phyloP scores from a whole-genome alignment of 2,888 invertebrate species.

The Eristalis pertinax region DNA sequence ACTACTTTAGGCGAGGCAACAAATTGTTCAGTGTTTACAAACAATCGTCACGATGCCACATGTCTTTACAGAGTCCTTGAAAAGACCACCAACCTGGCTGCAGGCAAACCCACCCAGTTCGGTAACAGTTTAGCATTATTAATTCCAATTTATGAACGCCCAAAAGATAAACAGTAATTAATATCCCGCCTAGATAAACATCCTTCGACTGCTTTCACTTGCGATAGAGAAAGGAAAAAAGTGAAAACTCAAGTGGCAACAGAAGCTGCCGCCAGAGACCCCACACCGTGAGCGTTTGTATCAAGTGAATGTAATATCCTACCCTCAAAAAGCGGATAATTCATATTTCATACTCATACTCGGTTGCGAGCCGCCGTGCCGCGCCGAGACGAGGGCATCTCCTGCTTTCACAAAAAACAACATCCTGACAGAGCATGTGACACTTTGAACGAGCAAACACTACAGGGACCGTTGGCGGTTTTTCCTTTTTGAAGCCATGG shows the following conservation, averaged over 20 bases:
- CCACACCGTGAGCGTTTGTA: slow-evolving; percentile 38
- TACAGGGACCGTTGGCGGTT: slow-evolving; percentile 43
- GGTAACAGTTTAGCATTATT: slow-evolving; percentile 53
- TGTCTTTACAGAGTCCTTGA: slow-evolving; percentile 6
- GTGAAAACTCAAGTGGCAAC: slow-evolving; percentile 38
- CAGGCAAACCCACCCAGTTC: slow-evolving; percentile 31
- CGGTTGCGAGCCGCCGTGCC: not conserved
- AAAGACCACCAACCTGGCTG: slow-evolving; percentile 39
- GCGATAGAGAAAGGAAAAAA: not conserved
- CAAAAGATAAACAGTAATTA: slow-evolving; percentile 62
- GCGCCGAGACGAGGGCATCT: slow-evolving; percentile 16
- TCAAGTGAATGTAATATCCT: slow-evolving; percentile 47
- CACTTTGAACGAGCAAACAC: slow-evolving; percentile 31
- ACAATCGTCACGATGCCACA: slow-evolving; percentile 44
- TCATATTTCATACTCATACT: slow-evolving; percentile 49
- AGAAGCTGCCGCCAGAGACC: slow-evolving; percentile 35
- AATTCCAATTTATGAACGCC: slow-evolving; percentile 52
- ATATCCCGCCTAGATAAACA: slow-evolving; percentile 62
- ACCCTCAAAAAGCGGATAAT: slow-evolving; percentile 46
- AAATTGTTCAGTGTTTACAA: slow-evolving; percentile 49
- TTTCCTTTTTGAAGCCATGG: slow-evolving; percentile 28
- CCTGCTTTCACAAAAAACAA: slow-evolving; percentile 16
- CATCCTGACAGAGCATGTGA: slow-evolving; percentile 45
- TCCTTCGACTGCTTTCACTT: slow-evolving; percentile 49
- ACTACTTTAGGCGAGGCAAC: slow-evolving; percentile 15